Conservation (phyloP, 2,797 vertebrate genomes). For the Mormyrus proboscirostris region DNA sequence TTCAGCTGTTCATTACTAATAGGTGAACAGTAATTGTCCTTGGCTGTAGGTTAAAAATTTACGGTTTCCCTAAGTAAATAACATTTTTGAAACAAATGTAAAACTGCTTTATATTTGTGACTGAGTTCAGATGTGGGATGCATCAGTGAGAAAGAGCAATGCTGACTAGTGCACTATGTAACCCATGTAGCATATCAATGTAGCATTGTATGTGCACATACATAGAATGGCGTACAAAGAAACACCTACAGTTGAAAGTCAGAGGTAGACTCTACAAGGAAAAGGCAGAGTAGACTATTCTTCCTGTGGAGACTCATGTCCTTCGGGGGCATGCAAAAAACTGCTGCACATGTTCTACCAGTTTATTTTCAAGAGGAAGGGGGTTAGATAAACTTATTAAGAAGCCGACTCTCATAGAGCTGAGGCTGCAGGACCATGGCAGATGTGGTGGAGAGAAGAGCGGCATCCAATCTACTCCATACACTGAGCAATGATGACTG, state of each 20-base stretch:
- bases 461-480: background rate
- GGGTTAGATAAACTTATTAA: background rate
- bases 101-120: conserved; percentile 56
- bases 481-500: background rate
- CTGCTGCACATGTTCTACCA: background rate
- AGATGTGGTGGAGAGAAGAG: background rate
- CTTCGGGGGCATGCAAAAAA: background rate
- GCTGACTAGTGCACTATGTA: background rate
- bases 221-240: conserved; percentile 38
- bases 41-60: conserved; percentile 28
- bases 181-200: too few relatives aligned
- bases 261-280: background rate
- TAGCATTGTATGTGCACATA: too few relatives aligned
- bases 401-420: background rate
- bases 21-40: conserved; percentile 60
- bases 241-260: background rate
- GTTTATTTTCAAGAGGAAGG: background rate
- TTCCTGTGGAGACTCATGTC: background rate
- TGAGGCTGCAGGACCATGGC: background rate
- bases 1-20: conserved; percentile 68
- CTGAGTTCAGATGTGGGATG: conserved; percentile 49
- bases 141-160: background rate
- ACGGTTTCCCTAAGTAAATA: conserved; percentile 49
- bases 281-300: background rate
- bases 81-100: conserved; percentile 52